A percentile compares a stretch with the other conserved stretches of the same genome.
These are phyloP conservation scores for Neocloeon triangulifer DNA, from an alignment of 1,140 invertebrate genomes.

Conservation along the genomic window DNA sequence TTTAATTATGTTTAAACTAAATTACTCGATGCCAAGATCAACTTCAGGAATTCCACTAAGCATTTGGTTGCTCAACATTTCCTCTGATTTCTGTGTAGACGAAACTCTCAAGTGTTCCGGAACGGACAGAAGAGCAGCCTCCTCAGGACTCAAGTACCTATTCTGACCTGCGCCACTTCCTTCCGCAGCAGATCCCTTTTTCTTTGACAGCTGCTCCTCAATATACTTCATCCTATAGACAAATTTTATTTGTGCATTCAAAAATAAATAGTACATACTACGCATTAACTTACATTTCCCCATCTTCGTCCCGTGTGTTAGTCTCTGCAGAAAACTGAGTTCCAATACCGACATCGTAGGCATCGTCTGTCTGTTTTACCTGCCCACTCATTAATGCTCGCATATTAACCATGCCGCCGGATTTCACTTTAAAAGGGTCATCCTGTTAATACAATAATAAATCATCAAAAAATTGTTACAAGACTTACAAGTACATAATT, in stretches of 20 bases:
- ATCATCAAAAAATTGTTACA: background rate
- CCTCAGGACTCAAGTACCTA: constrained; percentile 63
- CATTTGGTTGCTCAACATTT: constrained; percentile 99
- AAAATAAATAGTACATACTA: background rate
- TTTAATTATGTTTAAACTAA: constrained; percentile 8
- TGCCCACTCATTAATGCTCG: constrained; percentile 57
- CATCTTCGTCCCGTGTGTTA: constrained; percentile 93
- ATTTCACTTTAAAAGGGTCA: constrained; percentile 51
- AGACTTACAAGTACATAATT: background rate
- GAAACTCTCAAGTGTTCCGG: constrained; percentile 70
- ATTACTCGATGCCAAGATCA: constrained; percentile 89
- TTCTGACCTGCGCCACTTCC: constrained; percentile 13
- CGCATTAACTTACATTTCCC: constrained; percentile 63
- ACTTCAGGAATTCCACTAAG: constrained; percentile 99
- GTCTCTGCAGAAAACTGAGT: constrained; percentile 96
- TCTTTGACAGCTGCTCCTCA: constrained; percentile 73
- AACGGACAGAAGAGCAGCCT: constrained; percentile 59
- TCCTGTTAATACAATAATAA: constrained; percentile 20
- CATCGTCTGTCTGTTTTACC: constrained; percentile 50
- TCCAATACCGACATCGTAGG: constrained; percentile 77
- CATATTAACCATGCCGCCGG: constrained; percentile 83
- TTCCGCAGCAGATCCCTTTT: constrained; percentile 37
- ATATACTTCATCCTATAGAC: constrained; percentile 80
- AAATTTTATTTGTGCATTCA: constrained; percentile 7
- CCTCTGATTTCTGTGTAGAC: constrained; percentile 68